These are phyloP conservation scores for Littorina saxatilis DNA, from an alignment of 1,140 invertebrate species.

Conservation along the genomic window DNA sequence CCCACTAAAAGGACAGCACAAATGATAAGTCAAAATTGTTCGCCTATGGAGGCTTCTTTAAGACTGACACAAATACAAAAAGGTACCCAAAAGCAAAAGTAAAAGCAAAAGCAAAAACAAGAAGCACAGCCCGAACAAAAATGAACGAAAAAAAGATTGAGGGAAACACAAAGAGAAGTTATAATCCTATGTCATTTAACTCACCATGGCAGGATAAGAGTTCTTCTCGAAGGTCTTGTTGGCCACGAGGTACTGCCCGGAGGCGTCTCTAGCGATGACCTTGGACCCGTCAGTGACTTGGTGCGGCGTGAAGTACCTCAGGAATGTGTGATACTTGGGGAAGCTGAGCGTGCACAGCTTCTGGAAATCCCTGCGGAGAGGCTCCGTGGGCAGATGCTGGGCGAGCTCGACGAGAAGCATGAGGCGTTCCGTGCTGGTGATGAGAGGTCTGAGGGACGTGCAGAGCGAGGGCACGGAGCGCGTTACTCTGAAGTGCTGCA, in stretches of 20 bases:
- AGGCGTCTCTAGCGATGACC: constrained; percentile 61
- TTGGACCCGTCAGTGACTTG: constrained; percentile 48
- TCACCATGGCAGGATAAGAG: background rate
- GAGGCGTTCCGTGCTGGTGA: constrained; percentile 65
- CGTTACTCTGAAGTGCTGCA: constrained; percentile 63
- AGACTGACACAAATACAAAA: too few relatives aligned
- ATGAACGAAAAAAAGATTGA: too few relatives aligned
- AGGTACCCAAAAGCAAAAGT: too few relatives aligned
- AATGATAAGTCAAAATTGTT: too few relatives aligned
- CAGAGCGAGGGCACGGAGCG: constrained; percentile 62
- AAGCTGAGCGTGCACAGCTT: constrained; percentile 64
- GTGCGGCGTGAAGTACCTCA: constrained; percentile 51
- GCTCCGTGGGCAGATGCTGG: constrained; percentile 52
- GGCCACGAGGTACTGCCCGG: constrained; percentile 63
- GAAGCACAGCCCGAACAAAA: too few relatives aligned
- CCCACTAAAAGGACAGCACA: too few relatives aligned
- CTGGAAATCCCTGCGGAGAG: constrained; percentile 65
- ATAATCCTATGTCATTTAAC: too few relatives aligned
- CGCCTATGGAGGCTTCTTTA: too few relatives aligned
- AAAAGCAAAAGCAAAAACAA: too few relatives aligned
- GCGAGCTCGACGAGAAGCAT: constrained; percentile 67
- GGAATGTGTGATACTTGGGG: constrained; percentile 62
- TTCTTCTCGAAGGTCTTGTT: constrained; percentile 27
- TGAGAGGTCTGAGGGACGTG: constrained; percentile 59
- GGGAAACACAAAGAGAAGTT: too few relatives aligned